Evolutionary conservation across 1,140 invertebrate species (phyloP), one percentile per base, ranked within the genome.

Genomic region (Penaeus japonicus): DNA sequence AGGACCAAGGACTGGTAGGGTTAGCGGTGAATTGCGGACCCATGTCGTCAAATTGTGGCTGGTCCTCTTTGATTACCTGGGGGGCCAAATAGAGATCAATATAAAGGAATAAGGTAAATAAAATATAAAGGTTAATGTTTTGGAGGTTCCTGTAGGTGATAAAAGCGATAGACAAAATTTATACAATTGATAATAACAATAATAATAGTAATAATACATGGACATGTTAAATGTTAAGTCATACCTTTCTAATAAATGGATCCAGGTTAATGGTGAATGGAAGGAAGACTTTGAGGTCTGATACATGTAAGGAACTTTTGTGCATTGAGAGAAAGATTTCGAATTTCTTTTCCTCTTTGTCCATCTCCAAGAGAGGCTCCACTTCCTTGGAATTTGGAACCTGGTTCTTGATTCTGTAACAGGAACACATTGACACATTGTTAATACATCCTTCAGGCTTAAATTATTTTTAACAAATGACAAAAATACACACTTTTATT

Each of bases 191-290:
- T n/a, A 47, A 47, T 12, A 20, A 24, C 4, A 53, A 39, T 12
- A 95, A 81, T 4, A 10, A 83, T 22, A 54, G 87, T 75, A 73
- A 4, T 24, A 79, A 4, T 84, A 5, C 0, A 27, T 39, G n/a
- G n/a, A n/a, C n/a, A n/a, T n/a, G n/a, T n/a, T n/a, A n/a, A n/a
- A n/a, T n/a, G n/a, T n/a, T n/a, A n/a, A 22, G 18, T 54, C 62
- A 81, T 85, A 98, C 96, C 93, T 99, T 99, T 91, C 97, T 96
- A 27, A 99, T 95, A 92, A 98, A 99, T 0, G 98, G 98, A 94
- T 99, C 98, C 24, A 99, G 93, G 93, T 99, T 99, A 86, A 99
- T 99, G 20, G 98, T 99, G 92, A 99, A 99, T 0, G 98, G 98
- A 78, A 99, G 93, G 92, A 99, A 99, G 91, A 98, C 96, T 92